Evolutionary conservation across 2,888 invertebrate genomes (phyloP).

Genomic region (Nemotelus nigrinus): DNA sequence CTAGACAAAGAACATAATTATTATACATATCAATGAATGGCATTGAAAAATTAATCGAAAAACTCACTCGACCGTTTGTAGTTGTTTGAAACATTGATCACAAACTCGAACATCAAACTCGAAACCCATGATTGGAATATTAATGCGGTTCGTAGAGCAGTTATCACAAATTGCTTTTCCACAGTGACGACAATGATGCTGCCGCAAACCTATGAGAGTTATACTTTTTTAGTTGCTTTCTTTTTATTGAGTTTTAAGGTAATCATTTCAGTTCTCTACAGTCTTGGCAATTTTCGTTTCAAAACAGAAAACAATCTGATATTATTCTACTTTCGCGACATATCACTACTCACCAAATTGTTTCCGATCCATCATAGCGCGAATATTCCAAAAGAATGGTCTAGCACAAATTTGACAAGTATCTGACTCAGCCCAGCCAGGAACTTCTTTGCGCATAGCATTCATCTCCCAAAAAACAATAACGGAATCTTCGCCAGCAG

Average conservation of each 20-base stretch:
- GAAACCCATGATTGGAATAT: slow-evolving; percentile 96
- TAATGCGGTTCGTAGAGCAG: slow-evolving; percentile 88
- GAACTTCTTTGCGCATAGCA: slow-evolving; percentile 87
- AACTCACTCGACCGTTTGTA: slow-evolving; percentile 88
- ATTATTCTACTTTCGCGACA: background rate
- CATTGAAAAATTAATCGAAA: background rate
- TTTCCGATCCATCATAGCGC: slow-evolving; percentile 98
- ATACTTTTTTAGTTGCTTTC: background rate
- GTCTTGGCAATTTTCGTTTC: background rate
- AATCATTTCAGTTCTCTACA: too few relatives aligned
- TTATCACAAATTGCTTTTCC: slow-evolving; percentile 95
- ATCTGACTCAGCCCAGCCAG: slow-evolving; percentile 95
- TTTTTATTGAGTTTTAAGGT: background rate
- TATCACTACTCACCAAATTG: slow-evolving; percentile 70
- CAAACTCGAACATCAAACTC: slow-evolving; percentile 98
- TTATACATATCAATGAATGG: background rate
- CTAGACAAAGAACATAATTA: slow-evolving; percentile 64
- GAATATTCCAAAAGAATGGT: slow-evolving; percentile 99
- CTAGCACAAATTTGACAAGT: slow-evolving; percentile 92
- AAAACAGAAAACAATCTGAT: slow-evolving; percentile 13
- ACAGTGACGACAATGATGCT: slow-evolving; percentile 92
- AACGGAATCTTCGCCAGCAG: slow-evolving; percentile 91
- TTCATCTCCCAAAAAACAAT: slow-evolving; percentile 96
- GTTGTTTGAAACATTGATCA: slow-evolving; percentile 84
- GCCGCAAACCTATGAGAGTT: slow-evolving; percentile 70